A percentile compares a stretch with the other conserved stretches of the same genome.
phyloP scores from a whole-genome alignment of 2,888 invertebrate species.

The Merodon equestris region DNA sequence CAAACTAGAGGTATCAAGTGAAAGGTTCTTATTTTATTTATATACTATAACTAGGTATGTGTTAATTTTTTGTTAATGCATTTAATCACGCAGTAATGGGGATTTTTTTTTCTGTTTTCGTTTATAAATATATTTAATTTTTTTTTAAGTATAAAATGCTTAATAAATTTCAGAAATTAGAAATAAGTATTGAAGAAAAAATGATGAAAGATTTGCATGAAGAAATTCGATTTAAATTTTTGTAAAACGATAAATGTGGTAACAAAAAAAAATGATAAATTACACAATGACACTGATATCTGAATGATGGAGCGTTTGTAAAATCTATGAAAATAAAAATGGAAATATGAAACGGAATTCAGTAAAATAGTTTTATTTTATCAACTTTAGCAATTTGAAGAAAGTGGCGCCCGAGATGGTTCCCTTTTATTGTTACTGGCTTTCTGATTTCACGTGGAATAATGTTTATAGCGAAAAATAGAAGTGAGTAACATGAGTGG shows the following conservation, averaged over 20 bases:
- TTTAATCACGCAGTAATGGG: conserved; percentile 61
- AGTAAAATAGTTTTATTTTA: too few species aligned
- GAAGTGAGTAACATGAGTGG: too few species aligned
- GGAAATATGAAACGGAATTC: conserved; percentile 46
- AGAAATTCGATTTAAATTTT: conserved; percentile 36
- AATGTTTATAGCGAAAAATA: too few species aligned
- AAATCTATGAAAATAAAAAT: conserved; percentile 57
- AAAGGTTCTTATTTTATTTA: conserved; percentile 40
- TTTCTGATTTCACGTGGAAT: too few species aligned
- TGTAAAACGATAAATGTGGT: conserved; percentile 45
- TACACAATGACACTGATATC: conserved; percentile 26
- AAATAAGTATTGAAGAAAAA: conserved; percentile 26
- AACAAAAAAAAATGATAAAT: conserved; percentile 10
- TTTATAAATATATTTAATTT: conserved; percentile 8
- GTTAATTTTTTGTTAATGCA: conserved; percentile 53
- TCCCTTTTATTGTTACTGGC: too few species aligned
- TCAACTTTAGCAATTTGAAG: too few species aligned
- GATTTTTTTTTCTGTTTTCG: conserved; percentile 28
- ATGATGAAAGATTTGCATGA: conserved; percentile 31
- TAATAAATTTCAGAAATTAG: conserved; percentile 44
- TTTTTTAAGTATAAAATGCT: conserved; percentile 29
- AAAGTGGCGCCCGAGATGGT: too few species aligned
- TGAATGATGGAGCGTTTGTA: conserved; percentile 52
- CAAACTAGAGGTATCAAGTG: conserved; percentile 2
- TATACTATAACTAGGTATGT: conserved; percentile 22